A percentile compares a stretch with the other conserved stretches of the same genome.
Evolutionary conservation across 2,888 invertebrate species (phyloP).

Genomic region (Balanococcus diminutus): DNA sequence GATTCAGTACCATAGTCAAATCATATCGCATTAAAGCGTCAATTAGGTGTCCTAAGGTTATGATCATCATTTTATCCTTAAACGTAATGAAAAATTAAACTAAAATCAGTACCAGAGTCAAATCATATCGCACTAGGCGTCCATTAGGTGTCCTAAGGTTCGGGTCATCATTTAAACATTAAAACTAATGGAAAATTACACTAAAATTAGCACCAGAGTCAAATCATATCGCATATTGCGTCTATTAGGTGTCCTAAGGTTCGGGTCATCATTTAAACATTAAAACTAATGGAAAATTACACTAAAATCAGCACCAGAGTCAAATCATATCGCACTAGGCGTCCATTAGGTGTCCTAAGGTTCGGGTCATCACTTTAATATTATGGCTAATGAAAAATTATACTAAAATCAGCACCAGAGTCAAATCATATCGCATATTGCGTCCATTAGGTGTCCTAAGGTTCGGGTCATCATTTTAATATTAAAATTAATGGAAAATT

Average conservation of each 20-base stretch:
- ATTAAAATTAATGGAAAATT: not conserved
- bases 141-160: slow-evolving; percentile 43
- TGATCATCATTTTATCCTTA: not conserved
- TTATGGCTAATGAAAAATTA: not conserved
- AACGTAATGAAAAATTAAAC: not conserved
- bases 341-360: too few species aligned
- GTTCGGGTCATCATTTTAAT: not conserved
- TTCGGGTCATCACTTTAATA: not conserved
- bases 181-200: not conserved
- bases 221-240: slow-evolving; percentile 4
- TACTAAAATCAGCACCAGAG: not conserved
- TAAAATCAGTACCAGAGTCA: not conserved
- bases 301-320: not conserved
- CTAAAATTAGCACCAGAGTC: too few species aligned
- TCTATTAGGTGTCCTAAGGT: slow-evolving; percentile 45
- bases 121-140: slow-evolving; percentile 17
- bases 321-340: slow-evolving; percentile 21
- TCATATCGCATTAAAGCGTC: slow-evolving; percentile 26
- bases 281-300: not conserved
- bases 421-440: slow-evolving; percentile 18
- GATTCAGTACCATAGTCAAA: slow-evolving; percentile 36
- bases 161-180: slow-evolving; percentile 1
- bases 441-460: slow-evolving; percentile 42
- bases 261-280: not conserved
- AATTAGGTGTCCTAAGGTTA: slow-evolving; percentile 45